These are phyloP conservation scores for Manacus vitellinus DNA, from an alignment of 2,113 vertebrate species.

Conservation along the genomic window DNA sequence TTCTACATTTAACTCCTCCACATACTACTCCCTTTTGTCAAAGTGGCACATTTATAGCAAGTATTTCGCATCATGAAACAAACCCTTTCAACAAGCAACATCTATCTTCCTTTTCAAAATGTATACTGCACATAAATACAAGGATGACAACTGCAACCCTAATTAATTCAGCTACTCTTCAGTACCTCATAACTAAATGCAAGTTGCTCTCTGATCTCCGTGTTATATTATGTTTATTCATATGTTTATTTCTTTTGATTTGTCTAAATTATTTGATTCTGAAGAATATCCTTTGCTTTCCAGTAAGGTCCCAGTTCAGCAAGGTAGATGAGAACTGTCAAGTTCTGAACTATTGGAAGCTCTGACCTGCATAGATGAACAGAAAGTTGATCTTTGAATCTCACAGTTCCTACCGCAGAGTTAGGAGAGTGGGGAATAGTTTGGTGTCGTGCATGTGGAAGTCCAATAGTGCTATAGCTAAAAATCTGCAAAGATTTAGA, in stretches of 20 bases:
- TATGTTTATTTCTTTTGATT: background rate
- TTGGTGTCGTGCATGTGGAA: background rate
- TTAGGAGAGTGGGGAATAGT: background rate
- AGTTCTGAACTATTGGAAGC: background rate
- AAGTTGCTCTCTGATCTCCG: background rate
- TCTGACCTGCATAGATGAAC: background rate
- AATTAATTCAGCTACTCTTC: slow-evolving; percentile 8
- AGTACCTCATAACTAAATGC: background rate
- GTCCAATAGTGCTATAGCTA: background rate
- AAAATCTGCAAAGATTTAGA: background rate
- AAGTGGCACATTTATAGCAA: slow-evolving; percentile 32
- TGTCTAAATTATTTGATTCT: background rate
- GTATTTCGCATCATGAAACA: background rate
- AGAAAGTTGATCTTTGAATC: background rate
- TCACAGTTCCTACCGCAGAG: background rate
- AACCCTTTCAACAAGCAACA: background rate
- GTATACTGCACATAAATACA: background rate
- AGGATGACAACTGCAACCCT: background rate
- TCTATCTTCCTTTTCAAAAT: background rate
- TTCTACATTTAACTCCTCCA: background rate
- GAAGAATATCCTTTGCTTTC: background rate
- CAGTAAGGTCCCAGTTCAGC: background rate
- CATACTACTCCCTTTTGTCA: background rate
- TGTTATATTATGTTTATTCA: background rate
- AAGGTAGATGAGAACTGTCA: background rate